phyloP scores from a whole-genome alignment of 2,113 vertebrate species.

The Lontra canadensis region DNA sequence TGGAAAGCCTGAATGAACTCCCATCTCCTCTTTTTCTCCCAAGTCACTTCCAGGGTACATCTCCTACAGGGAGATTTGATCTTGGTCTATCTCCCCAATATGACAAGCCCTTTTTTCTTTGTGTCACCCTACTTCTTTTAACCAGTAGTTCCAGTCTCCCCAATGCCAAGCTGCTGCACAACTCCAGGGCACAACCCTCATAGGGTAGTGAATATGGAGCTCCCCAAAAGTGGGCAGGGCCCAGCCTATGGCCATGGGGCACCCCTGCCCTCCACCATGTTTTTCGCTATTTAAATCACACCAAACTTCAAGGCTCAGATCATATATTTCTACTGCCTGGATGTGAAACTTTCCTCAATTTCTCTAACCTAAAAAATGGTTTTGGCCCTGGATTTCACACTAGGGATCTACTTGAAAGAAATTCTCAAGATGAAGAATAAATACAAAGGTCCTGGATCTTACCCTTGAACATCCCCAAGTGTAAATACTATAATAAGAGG shows the following conservation, averaged over 20 bases:
- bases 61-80: neutral
- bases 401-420: neutral
- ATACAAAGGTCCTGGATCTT: neutral
- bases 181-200: neutral
- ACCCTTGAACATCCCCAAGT: neutral
- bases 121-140: neutral
- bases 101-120: neutral
- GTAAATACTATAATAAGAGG: neutral
- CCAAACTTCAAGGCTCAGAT: neutral
- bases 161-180: neutral
- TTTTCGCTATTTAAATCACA: neutral
- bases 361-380: neutral
- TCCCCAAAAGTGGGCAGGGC: rapidly evolving
- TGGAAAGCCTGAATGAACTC: neutral
- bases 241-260: neutral
- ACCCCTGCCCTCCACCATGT: neutral
- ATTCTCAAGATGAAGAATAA: neutral
- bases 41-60: neutral
- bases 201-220: neutral
- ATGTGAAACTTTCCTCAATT: neutral
- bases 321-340: neutral
- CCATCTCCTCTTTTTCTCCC: neutral
- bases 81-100: neutral
- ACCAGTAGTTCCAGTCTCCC: neutral
- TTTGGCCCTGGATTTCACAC: neutral